Base-by-base conservation (phyloP, 2,888 invertebrate species). In the Bombyx huttoni region DNA sequence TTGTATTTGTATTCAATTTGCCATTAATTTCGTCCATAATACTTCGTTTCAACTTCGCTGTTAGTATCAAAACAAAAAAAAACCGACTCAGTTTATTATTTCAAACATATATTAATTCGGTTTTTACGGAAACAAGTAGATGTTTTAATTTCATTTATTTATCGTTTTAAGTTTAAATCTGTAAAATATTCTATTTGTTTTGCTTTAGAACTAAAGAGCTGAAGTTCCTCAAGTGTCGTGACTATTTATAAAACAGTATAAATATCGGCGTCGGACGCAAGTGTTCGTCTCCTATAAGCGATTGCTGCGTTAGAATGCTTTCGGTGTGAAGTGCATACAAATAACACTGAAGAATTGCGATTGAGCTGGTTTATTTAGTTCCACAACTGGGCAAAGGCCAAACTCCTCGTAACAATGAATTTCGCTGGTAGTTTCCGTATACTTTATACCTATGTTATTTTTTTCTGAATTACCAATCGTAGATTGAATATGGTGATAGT, bases 261-360 rank as follows among this genome's bases (percentile, higher is more conserved):
- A 70, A 73, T 74, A 73, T 53, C 59, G 58, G 46, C 55, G 56
- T 52, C 53, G 67, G 65, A 69, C 65, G 67, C 67, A 67, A 67
- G 64, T 59, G 51, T 54, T 59, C 56, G 56, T 49, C 46, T 55
- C 53, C 60, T 62, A 8, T 46, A 33, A 50, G 46, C 33, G 50
- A 50, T 40, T 50, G 33, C 50, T 33, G 50, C 40, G 56, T 55
- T 60, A 58, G 56, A 57, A 58, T 55, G 48, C 50, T n/a, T 58
- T 64, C 54, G 54, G 60, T 58, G 53, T 58, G 55, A 55, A 53
- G 58, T 59, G 64, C 64, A 71, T 68, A 68, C 70, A 68, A 70
- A 75, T 71, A 68, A 62, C 64, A 65, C 61, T 40, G 40, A 7
- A 40, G 40, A 40, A 40, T 40, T 40, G 40, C 6, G 40, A 40